These are phyloP conservation scores for Urophycis tenuis DNA, from an alignment of 2,797 vertebrate genomes.

Conservation along the genomic window DNA sequence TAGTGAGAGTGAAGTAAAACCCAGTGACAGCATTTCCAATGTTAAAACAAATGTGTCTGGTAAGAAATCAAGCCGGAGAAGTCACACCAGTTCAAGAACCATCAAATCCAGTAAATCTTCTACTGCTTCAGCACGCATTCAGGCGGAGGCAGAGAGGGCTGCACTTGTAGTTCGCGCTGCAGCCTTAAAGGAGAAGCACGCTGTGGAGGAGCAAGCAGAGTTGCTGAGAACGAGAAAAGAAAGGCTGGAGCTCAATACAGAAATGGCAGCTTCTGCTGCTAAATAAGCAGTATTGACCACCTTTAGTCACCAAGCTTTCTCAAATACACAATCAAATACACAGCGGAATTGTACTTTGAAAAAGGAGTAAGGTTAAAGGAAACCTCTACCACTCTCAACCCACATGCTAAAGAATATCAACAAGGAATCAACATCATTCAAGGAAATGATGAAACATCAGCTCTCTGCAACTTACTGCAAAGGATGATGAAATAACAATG, in stretches of 20 bases:
- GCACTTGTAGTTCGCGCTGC: neutral
- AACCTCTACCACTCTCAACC: neutral
- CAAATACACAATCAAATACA: neutral
- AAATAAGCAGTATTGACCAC: neutral
- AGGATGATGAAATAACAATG: too few relatives aligned
- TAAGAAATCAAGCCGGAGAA: neutral
- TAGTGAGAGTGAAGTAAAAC: conserved; percentile 5
- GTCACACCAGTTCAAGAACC: conserved; percentile 5
- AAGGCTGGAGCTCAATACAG: conserved; percentile 5
- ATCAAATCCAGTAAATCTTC: conserved; percentile 5
- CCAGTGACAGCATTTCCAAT: too few relatives aligned
- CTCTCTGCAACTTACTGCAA: too few relatives aligned
- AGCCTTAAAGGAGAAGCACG: too few relatives aligned
- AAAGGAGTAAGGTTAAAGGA: neutral
- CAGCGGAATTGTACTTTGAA: neutral
- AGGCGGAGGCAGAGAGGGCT: conserved; percentile 4
- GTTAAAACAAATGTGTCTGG: conserved; percentile 5
- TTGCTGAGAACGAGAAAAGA: neutral
- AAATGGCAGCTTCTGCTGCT: conserved; percentile 4
- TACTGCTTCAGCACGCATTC: neutral
- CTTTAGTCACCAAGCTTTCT: neutral
- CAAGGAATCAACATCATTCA: too few relatives aligned
- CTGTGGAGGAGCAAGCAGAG: too few relatives aligned
- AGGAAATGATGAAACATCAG: too few relatives aligned
- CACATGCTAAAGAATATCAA: neutral